These are phyloP conservation scores for Epinotia demarniana DNA, from an alignment of 2,888 invertebrate genomes.

Conservation along the genomic window DNA sequence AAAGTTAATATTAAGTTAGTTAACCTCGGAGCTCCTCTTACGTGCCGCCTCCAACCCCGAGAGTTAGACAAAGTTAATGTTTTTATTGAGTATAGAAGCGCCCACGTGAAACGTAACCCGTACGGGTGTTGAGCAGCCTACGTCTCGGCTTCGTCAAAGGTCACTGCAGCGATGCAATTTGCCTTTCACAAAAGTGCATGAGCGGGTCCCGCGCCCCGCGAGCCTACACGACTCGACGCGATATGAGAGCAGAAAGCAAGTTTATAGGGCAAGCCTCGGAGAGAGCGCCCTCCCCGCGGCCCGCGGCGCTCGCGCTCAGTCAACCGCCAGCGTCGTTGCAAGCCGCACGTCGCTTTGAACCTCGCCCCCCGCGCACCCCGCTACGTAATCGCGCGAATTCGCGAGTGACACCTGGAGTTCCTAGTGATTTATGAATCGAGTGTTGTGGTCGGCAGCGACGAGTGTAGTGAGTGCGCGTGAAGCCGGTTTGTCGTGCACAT, in stretches of 20 bases:
- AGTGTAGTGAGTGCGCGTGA: slow-evolving; percentile 28
- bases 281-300: slow-evolving; percentile 53
- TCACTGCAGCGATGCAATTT: slow-evolving; percentile 57
- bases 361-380: slow-evolving; percentile 57
- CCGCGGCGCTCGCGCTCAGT: slow-evolving; percentile 53
- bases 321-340: slow-evolving; percentile 56
- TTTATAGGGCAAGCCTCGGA: slow-evolving; percentile 72
- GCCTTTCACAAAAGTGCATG: slow-evolving; percentile 74
- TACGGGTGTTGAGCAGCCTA: neutral
- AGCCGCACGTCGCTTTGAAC: slow-evolving; percentile 33
- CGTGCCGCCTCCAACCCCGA: neutral
- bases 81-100: slow-evolving; percentile 13
- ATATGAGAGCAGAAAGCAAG: slow-evolving; percentile 72
- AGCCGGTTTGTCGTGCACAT: slow-evolving; percentile 35
- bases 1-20: slow-evolving; percentile 25
- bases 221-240: slow-evolving; percentile 59
- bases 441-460: slow-evolving; percentile 39
- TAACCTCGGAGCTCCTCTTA: neutral
- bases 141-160: slow-evolving; percentile 35
- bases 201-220: slow-evolving; percentile 47
- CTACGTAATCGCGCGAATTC: slow-evolving; percentile 57
- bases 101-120: slow-evolving; percentile 24
- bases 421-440: slow-evolving; percentile 50
- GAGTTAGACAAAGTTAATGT: slow-evolving; percentile 16
- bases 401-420: slow-evolving; percentile 54